These are phyloP conservation scores for Osmerus eperlanus DNA, from an alignment of 2,113 vertebrate genomes.

Conservation along the genomic window DNA sequence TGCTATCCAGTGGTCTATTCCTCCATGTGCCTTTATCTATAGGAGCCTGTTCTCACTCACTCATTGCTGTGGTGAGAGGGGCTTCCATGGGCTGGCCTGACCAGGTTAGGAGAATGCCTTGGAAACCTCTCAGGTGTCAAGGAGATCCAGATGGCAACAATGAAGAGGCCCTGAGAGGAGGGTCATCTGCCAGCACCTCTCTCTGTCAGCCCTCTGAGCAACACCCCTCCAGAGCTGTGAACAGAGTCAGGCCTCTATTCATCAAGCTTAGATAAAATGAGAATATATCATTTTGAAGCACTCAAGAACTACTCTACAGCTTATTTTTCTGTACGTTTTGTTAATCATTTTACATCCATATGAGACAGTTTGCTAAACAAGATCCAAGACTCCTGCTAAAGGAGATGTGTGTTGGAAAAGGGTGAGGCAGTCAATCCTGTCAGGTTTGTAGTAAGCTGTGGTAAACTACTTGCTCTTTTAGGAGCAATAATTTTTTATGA, in stretches of 20 bases:
- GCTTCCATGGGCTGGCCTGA: conserved; percentile 50
- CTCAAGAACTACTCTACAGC: conserved; percentile 1
- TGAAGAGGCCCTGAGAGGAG: conserved; percentile 39
- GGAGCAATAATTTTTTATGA: too few species aligned
- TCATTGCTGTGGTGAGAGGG: conserved; percentile 65
- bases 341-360: neutral
- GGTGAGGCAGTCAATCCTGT: neutral
- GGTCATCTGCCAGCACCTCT: conserved; percentile 20
- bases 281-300: conserved; percentile 7
- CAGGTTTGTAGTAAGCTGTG: neutral
- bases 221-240: conserved; percentile 20
- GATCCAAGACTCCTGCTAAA: neutral
- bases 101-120: conserved; percentile 48
- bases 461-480: neutral
- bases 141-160: conserved; percentile 59
- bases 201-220: conserved; percentile 34
- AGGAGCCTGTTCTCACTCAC: conserved; percentile 67
- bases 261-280: conserved; percentile 17
- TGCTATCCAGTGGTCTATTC: conserved; percentile 51
- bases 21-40: conserved; percentile 58
- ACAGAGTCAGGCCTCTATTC: conserved; percentile 33
- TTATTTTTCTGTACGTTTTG: conserved; percentile 2
- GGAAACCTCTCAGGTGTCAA: conserved; percentile 50
- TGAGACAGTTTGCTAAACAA: conserved; percentile 2
- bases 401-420: conserved; percentile 1